Evolutionary conservation across 2,888 invertebrate species (phyloP), one percentile per base, ranked within the genome.

Genomic region (Ormyrus rosae): DNA sequence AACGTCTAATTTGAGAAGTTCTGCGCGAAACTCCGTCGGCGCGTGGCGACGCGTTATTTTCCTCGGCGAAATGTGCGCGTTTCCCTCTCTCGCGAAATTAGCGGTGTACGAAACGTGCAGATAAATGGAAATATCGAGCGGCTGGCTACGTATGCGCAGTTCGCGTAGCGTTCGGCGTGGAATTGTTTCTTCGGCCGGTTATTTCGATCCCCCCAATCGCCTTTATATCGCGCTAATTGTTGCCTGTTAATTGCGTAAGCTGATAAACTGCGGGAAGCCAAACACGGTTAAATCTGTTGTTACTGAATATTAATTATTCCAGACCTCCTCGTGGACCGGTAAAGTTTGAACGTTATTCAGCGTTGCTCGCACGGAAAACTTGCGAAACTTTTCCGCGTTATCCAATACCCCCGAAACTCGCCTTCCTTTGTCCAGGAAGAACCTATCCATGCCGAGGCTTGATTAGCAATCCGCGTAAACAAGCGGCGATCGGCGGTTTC

Each of bases 1-100:
- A 63, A 71, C 61, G 51, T 71, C 71, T 71, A 71, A 71, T 61
- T 71, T 51, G 71, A 50, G 51, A 71, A 71, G 61, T 71, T 71
- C 61, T n/a, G 34, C 69, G 55, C 55, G 34, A 55, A 63, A 68
- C 48, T 70, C 13, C 70, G 34, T 34, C 34, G 6, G 8, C 50
- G 34, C 34, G 19, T 19, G 19, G 19, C 19, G 19, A 19, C 19
- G 10, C 48, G 53, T 50, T 48, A 10, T 0, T 11, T 48, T n/a
- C 45, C 61, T 53, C 19, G 9, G 11, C 46, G 51, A 69, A 63
- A 34, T 77, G 58, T 64, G 70, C 56, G 55, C 55, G 13, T 55
- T 50, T 64, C 19, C 53, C 61, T 34, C 34, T 61, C 8, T 51
- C 9, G 6, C 53, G 46, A 19, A 53, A 69, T 69, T 58, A 56